These are phyloP conservation scores for Podilymbus podiceps DNA, from an alignment of 2,113 vertebrate genomes.

Conservation along the genomic window DNA sequence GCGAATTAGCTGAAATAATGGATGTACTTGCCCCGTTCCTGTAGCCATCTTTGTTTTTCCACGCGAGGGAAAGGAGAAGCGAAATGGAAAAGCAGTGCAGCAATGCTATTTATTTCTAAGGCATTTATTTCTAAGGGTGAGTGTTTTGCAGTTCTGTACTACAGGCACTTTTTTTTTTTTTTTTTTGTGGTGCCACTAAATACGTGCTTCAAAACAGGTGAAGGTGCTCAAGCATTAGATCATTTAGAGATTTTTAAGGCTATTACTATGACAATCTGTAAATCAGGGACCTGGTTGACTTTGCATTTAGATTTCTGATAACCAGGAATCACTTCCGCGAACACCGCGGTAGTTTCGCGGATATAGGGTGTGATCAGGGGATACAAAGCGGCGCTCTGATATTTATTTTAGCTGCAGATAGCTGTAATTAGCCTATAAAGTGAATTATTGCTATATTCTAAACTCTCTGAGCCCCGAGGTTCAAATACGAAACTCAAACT, in stretches of 20 bases:
- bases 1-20: background rate
- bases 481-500: background rate
- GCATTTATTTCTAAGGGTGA: background rate
- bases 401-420: background rate
- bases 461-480: background rate
- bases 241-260: background rate
- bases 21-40: background rate
- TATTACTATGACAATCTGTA: background rate
- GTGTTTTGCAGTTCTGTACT: background rate
- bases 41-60: background rate
- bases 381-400: background rate
- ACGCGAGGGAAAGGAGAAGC: background rate
- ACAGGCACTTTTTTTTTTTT: background rate
- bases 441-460: background rate
- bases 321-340: background rate
- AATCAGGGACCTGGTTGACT: background rate
- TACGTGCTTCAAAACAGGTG: background rate
- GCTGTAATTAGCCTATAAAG: background rate
- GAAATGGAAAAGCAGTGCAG: background rate
- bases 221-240: background rate
- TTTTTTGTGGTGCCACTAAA: background rate
- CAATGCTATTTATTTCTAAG: background rate
- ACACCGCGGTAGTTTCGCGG: background rate
- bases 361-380: rapidly evolving
- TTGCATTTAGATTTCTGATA: background rate